Evolutionary conservation across 2,888 invertebrate genomes (phyloP).

Genomic region (Meteorus colon): DNA sequence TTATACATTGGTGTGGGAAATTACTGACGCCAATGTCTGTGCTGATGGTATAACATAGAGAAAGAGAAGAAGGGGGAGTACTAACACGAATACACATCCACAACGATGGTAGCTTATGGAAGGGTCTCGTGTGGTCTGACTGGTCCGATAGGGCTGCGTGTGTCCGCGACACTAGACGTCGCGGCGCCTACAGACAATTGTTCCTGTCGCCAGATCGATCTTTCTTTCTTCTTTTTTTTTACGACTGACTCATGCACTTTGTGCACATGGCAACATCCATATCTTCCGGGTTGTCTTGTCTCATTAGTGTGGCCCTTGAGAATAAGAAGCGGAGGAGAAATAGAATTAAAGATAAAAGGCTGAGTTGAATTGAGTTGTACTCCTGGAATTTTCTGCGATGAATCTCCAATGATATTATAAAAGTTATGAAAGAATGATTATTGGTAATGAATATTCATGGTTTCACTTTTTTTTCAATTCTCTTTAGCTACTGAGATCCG

Average conservation of each 20-base stretch:
- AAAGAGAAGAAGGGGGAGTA: constrained; percentile 32
- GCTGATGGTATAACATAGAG: constrained; percentile 1
- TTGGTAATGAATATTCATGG: not conserved
- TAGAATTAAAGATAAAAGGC: not conserved
- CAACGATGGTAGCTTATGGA: constrained; percentile 40
- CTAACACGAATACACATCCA: not conserved
- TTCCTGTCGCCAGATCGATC: constrained; percentile 70
- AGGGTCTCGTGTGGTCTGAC: constrained; percentile 47
- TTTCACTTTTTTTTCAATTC: constrained; percentile 26
- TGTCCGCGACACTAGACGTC: constrained; percentile 68
- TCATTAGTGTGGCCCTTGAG: constrained; percentile 41
- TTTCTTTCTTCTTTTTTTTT: constrained; percentile 54
- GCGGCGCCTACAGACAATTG: constrained; percentile 70
- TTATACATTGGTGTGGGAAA: constrained; percentile 53
- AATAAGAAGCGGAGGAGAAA: constrained; percentile 5
- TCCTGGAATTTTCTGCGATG: not conserved
- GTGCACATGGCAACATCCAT: constrained; percentile 40
- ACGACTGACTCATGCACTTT: constrained; percentile 67
- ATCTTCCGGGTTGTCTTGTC: constrained; percentile 40
- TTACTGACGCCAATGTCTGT: not conserved
- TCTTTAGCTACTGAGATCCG: constrained; percentile 89
- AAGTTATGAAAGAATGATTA: not conserved
- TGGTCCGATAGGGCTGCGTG: constrained; percentile 48
- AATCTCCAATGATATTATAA: not conserved
- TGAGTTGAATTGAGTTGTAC: not conserved